Evolutionary conservation across 2,113 vertebrate genomes (phyloP).

Genomic region (Nansenia antarctica): DNA sequence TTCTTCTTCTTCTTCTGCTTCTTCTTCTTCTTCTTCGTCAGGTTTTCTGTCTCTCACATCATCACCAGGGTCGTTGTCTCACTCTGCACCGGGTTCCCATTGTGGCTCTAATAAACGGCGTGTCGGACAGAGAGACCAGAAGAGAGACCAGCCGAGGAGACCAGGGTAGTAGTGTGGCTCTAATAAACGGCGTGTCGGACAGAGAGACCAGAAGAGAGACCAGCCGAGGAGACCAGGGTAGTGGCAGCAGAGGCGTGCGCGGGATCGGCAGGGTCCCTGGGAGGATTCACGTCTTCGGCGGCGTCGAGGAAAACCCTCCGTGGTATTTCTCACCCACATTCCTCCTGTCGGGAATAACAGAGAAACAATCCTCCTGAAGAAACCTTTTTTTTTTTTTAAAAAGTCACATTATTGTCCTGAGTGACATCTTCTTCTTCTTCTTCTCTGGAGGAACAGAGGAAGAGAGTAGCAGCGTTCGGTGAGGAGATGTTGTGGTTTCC

Average conservation of each 20-base stretch:
- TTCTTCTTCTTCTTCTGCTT: constrained; percentile 23
- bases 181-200: constrained; percentile 14
- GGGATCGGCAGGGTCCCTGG: background rate
- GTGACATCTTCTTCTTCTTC: background rate
- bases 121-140: constrained; percentile 27
- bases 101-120: constrained; percentile 26
- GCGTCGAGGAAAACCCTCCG: background rate
- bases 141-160: no score
- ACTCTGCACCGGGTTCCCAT: constrained; percentile 47
- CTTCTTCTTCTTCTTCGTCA: constrained; percentile 10
- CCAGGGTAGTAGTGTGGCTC: constrained; percentile 31
- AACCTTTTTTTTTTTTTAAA: background rate
- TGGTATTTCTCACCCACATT: constrained; percentile 5
- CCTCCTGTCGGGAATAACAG: background rate
- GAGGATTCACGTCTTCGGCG: background rate
- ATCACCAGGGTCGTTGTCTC: constrained; percentile 23
- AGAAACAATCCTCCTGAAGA: background rate
- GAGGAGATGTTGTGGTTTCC: no score
- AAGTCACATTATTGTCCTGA: background rate
- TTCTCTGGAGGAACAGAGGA: no score
- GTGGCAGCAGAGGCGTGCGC: no score
- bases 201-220: constrained; percentile 18
- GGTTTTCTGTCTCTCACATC: background rate
- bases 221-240: no score
- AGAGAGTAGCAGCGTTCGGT: no score